Evolutionary conservation across 2,888 invertebrate species (phyloP), one percentile per base, ranked within the genome.

Genomic region (Drosophila prolongata): DNA sequence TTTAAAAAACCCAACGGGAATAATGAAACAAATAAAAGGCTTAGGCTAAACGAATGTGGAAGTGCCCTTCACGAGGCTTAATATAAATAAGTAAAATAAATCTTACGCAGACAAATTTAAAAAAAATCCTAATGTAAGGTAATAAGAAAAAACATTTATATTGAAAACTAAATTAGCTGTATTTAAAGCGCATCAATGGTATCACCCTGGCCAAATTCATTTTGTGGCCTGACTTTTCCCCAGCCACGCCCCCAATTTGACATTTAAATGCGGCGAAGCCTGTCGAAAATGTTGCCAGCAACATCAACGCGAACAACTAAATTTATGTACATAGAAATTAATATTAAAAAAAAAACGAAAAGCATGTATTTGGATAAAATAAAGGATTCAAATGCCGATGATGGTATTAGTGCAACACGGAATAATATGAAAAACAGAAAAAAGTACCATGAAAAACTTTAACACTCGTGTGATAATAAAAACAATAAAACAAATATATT

Each of bases 311-410:
- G 74, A 57, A 72, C 81, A 81, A 81, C 81, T 73, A 77, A 80
- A 87, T 84, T 83, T 84, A 83, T 83, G 83, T 87, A 84, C 87
- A 83, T 80, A 80, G 76, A 79, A 79, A 80, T 87, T 78, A 79
- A 79, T 76, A 87, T 73, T 77, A 66, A 72, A 73, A 69, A 72
- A 80, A 76, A 72, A 54, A 50, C 19, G 27, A 66, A 27, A 43
- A 57, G 46, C 43, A 42, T 58, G 50, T 52, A 40, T 54, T 42
- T 38, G 14, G 24, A 37, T 34, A 55, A 62, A 62, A 64, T 57
- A 73, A 40, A 57, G 66, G 55, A 71, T 56, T 64, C 34, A 27
- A 40, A 16, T 27, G 46, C 53, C 34, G 38, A 9, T 24, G 56
- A 46, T 27, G 37, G 35, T 46, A 46, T 56, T 37, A 46, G 43